These are phyloP conservation scores for Montipora cactus DNA, from an alignment of 64 coral and sea anemone species.

Conservation along the genomic window DNA sequence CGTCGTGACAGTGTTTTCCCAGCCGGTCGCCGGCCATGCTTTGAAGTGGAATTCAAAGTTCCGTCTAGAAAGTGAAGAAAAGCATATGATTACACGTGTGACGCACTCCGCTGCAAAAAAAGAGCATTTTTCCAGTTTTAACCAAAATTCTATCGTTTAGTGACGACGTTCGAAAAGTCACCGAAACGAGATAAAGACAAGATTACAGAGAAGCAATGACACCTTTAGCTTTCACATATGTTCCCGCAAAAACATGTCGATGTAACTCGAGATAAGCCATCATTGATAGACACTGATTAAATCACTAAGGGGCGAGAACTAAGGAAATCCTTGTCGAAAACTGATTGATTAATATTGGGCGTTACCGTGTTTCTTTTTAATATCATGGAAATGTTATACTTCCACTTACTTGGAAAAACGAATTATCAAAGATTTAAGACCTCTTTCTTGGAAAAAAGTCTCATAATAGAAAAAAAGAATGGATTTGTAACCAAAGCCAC, in stretches of 20 bases:
- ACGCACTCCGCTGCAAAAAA: neutral
- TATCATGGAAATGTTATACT: no score
- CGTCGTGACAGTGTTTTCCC: neutral
- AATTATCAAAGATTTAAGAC: no score
- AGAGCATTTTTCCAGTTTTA: neutral
- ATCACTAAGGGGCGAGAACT: neutral
- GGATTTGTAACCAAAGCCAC: no score
- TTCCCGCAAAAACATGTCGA: no score
- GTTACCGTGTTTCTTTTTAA: no score
- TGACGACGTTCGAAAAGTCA: neutral
- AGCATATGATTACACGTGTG: neutral
- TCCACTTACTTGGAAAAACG: no score
- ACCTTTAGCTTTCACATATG: neutral
- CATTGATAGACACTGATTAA: neutral
- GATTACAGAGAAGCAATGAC: neutral
- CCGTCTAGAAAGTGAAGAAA: constrained; percentile 3
- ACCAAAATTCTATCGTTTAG: neutral
- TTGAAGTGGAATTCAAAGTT: neutral
- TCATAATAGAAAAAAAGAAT: no score
- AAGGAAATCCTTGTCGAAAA: neutral
- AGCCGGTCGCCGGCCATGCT: neutral
- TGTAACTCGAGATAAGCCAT: neutral
- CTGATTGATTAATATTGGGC: neutral
- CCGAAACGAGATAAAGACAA: neutral
- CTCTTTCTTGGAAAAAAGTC: no score